Evolutionary conservation across 2,888 invertebrate species (phyloP).

Genomic region (Pammene fasciana): DNA sequence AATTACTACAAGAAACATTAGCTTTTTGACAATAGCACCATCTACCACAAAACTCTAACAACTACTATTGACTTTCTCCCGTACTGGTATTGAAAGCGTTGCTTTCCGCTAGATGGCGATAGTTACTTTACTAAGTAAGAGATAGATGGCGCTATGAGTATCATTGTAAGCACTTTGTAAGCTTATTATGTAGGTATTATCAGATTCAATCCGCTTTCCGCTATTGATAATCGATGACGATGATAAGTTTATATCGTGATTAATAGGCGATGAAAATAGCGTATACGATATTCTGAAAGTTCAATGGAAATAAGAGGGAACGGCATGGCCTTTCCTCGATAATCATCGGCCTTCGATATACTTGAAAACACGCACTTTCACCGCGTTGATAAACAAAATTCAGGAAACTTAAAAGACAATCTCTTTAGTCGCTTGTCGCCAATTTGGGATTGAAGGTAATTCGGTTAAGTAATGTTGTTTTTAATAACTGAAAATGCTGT

Average conservation of each 20-base stretch:
- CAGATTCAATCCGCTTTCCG: not conserved
- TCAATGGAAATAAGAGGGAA: constrained; percentile 46
- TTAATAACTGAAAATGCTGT: constrained; percentile 43
- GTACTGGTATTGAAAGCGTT: constrained; percentile 6
- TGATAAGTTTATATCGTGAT: not conserved
- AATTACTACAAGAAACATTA: not conserved
- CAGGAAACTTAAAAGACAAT: constrained; percentile 69
- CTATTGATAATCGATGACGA: not conserved
- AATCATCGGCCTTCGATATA: constrained; percentile 59
- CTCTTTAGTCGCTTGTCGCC: constrained; percentile 63
- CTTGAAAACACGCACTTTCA: constrained; percentile 66
- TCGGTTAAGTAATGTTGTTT: constrained; percentile 52
- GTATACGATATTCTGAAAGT: constrained; percentile 27
- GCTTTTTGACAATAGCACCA: constrained; percentile 44
- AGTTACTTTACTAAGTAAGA: constrained; percentile 20
- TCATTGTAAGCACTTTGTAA: constrained; percentile 1
- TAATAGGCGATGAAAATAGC: not conserved
- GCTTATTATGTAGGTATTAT: constrained; percentile 6
- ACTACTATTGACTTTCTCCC: constrained; percentile 38
- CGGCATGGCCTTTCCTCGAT: constrained; percentile 55
- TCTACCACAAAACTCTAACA: constrained; percentile 45
- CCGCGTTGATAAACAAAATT: constrained; percentile 68
- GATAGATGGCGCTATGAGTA: constrained; percentile 60
- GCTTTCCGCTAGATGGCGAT: constrained; percentile 48
- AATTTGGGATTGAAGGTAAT: constrained; percentile 68